phyloP scores from a whole-genome alignment of 1,140 invertebrate genomes.

The Diachasmimorpha longicaudata region DNA sequence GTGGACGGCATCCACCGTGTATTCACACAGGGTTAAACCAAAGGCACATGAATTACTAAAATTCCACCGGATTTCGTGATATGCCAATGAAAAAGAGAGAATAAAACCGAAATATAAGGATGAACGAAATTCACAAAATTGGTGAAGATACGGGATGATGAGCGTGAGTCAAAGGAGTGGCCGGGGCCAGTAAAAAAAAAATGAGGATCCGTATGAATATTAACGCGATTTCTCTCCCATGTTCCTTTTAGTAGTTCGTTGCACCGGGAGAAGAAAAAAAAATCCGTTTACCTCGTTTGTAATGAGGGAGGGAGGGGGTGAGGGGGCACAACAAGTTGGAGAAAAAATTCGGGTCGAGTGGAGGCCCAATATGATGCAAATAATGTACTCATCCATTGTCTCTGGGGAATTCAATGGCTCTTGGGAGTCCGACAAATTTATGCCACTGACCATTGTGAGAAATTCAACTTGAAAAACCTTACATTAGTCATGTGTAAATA shows the following conservation, averaged over 20 bases:
- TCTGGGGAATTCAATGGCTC: slow-evolving; percentile 5
- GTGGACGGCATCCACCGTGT: not conserved
- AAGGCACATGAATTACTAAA: slow-evolving; percentile 1
- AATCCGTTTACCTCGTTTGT: slow-evolving; percentile 20
- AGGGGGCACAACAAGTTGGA: not conserved
- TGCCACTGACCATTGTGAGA: not conserved
- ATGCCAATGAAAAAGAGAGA: slow-evolving; percentile 1
- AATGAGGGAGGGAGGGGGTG: too few species aligned
- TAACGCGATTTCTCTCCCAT: slow-evolving; percentile 22
- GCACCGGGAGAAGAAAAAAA: not conserved
- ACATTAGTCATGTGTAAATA: not conserved
- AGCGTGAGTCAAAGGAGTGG: slow-evolving; percentile 13
- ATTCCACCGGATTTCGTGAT: slow-evolving; percentile 11
- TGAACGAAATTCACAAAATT: not conserved
- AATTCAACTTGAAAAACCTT: not conserved
- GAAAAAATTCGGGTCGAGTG: slow-evolving; percentile 17
- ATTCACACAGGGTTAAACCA: slow-evolving; percentile 5
- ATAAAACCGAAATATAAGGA: not conserved
- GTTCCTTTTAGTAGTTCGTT: slow-evolving; percentile 7
- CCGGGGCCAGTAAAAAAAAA: not conserved
- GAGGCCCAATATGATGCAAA: slow-evolving; percentile 21
- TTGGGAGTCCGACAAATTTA: not conserved
- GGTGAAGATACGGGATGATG: not conserved
- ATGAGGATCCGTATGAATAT: slow-evolving; percentile 17
- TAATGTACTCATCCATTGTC: slow-evolving; percentile 16